Evolutionary conservation across 2,888 invertebrate species (phyloP).

Genomic region (Drosophila quinaria): DNA sequence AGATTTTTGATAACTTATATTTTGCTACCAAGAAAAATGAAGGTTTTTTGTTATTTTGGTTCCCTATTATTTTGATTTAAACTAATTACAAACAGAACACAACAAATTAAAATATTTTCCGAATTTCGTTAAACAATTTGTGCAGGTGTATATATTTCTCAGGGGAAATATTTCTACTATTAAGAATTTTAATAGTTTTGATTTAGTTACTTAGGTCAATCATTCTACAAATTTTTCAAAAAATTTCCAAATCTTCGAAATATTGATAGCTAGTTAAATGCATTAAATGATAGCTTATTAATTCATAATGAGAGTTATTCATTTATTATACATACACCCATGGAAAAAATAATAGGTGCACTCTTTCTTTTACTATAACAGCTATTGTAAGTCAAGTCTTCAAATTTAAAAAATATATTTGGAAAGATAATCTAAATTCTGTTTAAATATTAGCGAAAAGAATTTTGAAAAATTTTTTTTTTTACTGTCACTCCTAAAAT

Average conservation of each 20-base stretch:
- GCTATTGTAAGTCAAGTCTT: no score
- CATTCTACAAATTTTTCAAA: background rate
- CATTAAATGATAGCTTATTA: no score
- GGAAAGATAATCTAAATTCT: no score
- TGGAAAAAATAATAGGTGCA: no score
- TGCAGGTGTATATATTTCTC: background rate
- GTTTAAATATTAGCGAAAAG: no score
- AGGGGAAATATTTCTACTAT: background rate
- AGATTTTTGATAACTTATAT: constrained; percentile 1
- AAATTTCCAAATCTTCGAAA: background rate
- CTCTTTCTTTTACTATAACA: no score
- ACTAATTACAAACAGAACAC: constrained; percentile 26
- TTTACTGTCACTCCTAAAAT: no score
- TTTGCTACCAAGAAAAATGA: constrained; percentile 15
- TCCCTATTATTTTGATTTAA: constrained; percentile 7
- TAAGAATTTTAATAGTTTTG: background rate
- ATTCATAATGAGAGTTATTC: background rate
- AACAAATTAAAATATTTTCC: background rate
- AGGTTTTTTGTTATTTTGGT: background rate
- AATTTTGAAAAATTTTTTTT: no score
- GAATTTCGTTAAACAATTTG: background rate
- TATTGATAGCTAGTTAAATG: background rate
- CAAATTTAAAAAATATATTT: no score
- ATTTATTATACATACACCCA: background rate
- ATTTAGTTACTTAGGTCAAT: background rate